Conservation (phyloP, 1,140 invertebrate genomes). For the Tyrophagus putrescentiae region DNA sequence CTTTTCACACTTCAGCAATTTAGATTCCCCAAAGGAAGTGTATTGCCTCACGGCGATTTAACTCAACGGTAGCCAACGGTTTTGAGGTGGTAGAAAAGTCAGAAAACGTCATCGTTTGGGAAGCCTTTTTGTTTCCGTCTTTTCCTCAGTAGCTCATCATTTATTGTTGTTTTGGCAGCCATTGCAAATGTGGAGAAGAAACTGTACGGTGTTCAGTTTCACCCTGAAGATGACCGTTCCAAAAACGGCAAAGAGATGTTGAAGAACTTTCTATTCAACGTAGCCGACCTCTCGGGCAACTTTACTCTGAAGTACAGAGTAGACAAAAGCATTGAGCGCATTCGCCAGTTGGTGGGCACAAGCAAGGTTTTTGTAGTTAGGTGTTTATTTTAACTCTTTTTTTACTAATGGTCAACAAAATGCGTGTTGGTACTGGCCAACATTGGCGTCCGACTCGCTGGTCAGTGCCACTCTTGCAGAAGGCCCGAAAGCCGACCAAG, state of each 20-base stretch:
- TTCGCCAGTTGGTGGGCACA: slow-evolving; percentile 68
- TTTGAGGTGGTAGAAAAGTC: slow-evolving; percentile 71
- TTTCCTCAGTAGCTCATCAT: neutral
- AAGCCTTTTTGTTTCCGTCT: slow-evolving; percentile 1
- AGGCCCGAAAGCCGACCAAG: slow-evolving; percentile 72
- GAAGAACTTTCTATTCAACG: slow-evolving; percentile 83
- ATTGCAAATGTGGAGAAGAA: slow-evolving; percentile 78
- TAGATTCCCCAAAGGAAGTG: slow-evolving; percentile 72
- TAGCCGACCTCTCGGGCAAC: slow-evolving; percentile 65
- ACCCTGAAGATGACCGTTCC: slow-evolving; percentile 90
- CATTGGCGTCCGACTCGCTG: slow-evolving; percentile 94
- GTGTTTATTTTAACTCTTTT: slow-evolving; percentile 11
- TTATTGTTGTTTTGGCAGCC: slow-evolving; percentile 45
- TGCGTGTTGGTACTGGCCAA: slow-evolving; percentile 81
- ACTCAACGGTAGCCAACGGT: slow-evolving; percentile 69
- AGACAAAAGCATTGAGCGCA: slow-evolving; percentile 80
- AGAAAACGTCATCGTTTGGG: slow-evolving; percentile 56
- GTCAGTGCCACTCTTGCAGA: slow-evolving; percentile 89
- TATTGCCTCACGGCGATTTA: slow-evolving; percentile 93
- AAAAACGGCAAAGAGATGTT: slow-evolving; percentile 76
- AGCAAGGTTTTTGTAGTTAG: slow-evolving; percentile 84
- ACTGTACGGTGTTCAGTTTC: slow-evolving; percentile 94
- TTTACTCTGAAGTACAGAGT: slow-evolving; percentile 78
- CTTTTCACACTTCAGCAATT: slow-evolving; percentile 46
- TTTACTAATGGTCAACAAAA: slow-evolving; percentile 25